Evolutionary conservation across 1,140 invertebrate species (phyloP), one percentile per base, ranked within the genome.

Genomic region (Magallana gigas): DNA sequence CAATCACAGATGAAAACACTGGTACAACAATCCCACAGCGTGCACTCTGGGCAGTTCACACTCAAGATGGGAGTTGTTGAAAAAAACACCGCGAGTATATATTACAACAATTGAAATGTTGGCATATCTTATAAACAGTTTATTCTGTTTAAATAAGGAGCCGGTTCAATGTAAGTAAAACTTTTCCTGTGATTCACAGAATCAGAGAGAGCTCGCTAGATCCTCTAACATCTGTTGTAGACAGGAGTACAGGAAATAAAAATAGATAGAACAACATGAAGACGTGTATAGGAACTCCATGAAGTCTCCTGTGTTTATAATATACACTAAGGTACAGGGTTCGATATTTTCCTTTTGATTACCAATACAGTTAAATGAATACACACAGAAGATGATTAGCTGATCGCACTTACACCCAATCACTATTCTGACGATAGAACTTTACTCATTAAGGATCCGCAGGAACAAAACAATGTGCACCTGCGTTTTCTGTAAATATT

Each of bases 51-150:
- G 48, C 57, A 83, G 48, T 83, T 58, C 57, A n/a, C 81, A 83
- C 57, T 83, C n/a, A 57, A 83, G 68, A 83, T 58, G 57, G 81
- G 57, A 83, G 48, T 83, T 83, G 81, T 83, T 83, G 81, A 83
- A 83, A 57, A 80, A 83, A 36, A 76, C 56, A 83, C 57, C 48
- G 16, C 14, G 6, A 57, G 81, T 83, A 57, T 83, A 83, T 58
- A 83, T 83, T 57, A 83, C 48, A 7, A 83, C 18, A 29, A 83
- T 83, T 83, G 36, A 58, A 83, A 83, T 57, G 48, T 83, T 83
- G 81, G 81, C 81, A 83, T 57, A 58, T 57, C 81, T n/a, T 83
- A 83, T 83, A 83, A 83, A 83, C 57, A n/a, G 81, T 83, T 83
- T 83, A 83, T 83, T 57, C 14, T 57, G 48, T 57, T 11, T 83